Evolutionary conservation across 2,113 vertebrate genomes (phyloP), one percentile per base, ranked within the genome.

Genomic region (Canis aureus): DNA sequence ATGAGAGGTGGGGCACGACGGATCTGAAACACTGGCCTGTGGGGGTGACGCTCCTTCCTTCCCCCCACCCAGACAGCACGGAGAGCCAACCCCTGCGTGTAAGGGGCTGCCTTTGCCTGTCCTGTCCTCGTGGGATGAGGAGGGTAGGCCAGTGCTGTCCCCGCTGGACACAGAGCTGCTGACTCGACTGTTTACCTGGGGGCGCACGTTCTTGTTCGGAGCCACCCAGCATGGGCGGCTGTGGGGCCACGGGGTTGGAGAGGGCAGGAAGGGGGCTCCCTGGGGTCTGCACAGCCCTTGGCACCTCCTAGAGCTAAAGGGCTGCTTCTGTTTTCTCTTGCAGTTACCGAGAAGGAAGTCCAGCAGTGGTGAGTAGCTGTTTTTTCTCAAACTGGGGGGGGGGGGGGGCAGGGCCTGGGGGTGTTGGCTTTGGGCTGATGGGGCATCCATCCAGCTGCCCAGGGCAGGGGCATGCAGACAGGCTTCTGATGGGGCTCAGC

Each of bases 261-360:
- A 32, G 27, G 69, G 27, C 11, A 19, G 86, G 85, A 32, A 11
- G 83, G 64, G 35, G 78, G 71, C 15, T 59, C 59, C 64, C 43
- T 13, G 4, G 67, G 3, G 27, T 74, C 27, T 13, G 51, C 60
- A 66, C 11, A 0, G 7, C 32, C 84, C 5, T 71, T 43, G 64
- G 17, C 43, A 11, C 17, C 4, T 57, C 27, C 32, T 8, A 2
- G 38, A 22, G 4, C 98, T 98, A n/a, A 98, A 85, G 64, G 60
- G 2, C 76, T 51, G 1, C 71, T 96, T 86, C 98, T 97, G 38
- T 95, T 98, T 99, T 99, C 97, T 99, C 97, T 99, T 98, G 81
- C 99, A 99, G 99, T 99, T 98, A 99, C 99, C 0, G 99, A 99
- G 98, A 99, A 99, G 98, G 99, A 99, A 91, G 99, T 99, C 82